A percentile compares a stretch with the other conserved stretches of the same genome.
These are phyloP conservation scores for Drosophila differens DNA, from an alignment of 2,888 invertebrate species.

Conservation along the genomic window DNA sequence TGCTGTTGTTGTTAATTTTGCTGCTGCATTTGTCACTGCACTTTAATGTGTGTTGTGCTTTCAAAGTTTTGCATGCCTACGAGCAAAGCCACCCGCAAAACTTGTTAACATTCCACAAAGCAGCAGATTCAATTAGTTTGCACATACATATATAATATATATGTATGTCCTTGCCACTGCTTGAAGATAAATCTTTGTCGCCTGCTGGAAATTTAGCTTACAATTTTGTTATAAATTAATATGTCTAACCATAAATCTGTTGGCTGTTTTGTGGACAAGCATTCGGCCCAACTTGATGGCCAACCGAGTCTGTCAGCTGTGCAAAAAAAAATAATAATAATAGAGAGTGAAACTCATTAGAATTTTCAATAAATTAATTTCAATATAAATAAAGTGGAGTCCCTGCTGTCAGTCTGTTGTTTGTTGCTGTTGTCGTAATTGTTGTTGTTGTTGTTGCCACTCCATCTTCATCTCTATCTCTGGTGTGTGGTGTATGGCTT, in stretches of 20 bases:
- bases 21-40: constrained; percentile 61
- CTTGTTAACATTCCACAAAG: constrained; percentile 81
- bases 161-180: constrained; percentile 7
- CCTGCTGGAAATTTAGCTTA: constrained; percentile 59
- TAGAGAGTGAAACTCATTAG: constrained; percentile 66
- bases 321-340: background rate
- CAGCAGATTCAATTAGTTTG: constrained; percentile 79
- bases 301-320: constrained; percentile 23
- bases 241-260: constrained; percentile 71
- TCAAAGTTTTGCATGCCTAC: constrained; percentile 56
- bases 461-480: constrained; percentile 67
- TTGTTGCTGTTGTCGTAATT: constrained; percentile 20
- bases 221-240: constrained; percentile 74
- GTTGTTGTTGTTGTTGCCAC: constrained; percentile 49
- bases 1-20: constrained; percentile 21
- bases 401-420: constrained; percentile 32
- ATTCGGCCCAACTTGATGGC: constrained; percentile 51
- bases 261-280: constrained; percentile 46
- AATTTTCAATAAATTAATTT: constrained; percentile 78
- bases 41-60: constrained; percentile 61
- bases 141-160: constrained; percentile 10
- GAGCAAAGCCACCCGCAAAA: constrained; percentile 58
- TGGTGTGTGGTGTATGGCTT: constrained; percentile 20
- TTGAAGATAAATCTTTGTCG: constrained; percentile 64
- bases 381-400: constrained; percentile 70